Conservation (phyloP, 2,888 invertebrate genomes). For the Blastobasis adustella region DNA sequence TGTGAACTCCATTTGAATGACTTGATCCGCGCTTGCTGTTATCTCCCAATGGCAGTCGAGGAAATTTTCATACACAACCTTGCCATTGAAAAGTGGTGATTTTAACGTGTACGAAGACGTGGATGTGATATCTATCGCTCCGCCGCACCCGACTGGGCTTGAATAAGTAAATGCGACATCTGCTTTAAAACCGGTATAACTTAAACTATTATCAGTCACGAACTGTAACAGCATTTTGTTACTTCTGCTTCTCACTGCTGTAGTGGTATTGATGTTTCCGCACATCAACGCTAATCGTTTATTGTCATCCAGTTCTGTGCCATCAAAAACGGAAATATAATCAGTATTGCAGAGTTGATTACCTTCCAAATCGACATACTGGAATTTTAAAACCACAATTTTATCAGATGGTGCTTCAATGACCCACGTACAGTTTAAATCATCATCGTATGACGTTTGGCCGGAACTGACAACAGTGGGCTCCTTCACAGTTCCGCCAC, state of each 20-base stretch:
- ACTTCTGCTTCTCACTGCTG: slow-evolving; percentile 74
- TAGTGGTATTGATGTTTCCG: slow-evolving; percentile 75
- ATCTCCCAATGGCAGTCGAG: slow-evolving; percentile 87
- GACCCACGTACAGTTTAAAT: slow-evolving; percentile 83
- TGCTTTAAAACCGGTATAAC: slow-evolving; percentile 74
- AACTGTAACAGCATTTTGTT: slow-evolving; percentile 75
- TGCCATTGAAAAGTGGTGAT: slow-evolving; percentile 41
- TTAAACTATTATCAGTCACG: slow-evolving; percentile 49
- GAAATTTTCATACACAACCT: slow-evolving; percentile 74
- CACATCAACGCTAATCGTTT: slow-evolving; percentile 77
- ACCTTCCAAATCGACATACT: slow-evolving; percentile 72
- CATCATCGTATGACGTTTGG: slow-evolving; percentile 57
- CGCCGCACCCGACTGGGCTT: slow-evolving; percentile 80
- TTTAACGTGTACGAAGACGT: slow-evolving; percentile 47
- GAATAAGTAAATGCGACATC: slow-evolving; percentile 75
- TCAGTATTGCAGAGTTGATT: slow-evolving; percentile 71
- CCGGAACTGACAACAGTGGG: slow-evolving; percentile 74
- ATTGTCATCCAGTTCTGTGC: slow-evolving; percentile 29
- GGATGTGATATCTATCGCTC: slow-evolving; percentile 71
- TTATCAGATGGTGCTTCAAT: slow-evolving; percentile 81
- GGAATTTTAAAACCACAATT: slow-evolving; percentile 78
- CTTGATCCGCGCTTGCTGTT: slow-evolving; percentile 72
- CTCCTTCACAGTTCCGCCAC: slow-evolving; percentile 83
- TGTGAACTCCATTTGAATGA: slow-evolving; percentile 76
- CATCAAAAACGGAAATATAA: slow-evolving; percentile 76